Base-by-base conservation (phyloP, 2,888 invertebrate species). In the Steromphala cineraria region DNA sequence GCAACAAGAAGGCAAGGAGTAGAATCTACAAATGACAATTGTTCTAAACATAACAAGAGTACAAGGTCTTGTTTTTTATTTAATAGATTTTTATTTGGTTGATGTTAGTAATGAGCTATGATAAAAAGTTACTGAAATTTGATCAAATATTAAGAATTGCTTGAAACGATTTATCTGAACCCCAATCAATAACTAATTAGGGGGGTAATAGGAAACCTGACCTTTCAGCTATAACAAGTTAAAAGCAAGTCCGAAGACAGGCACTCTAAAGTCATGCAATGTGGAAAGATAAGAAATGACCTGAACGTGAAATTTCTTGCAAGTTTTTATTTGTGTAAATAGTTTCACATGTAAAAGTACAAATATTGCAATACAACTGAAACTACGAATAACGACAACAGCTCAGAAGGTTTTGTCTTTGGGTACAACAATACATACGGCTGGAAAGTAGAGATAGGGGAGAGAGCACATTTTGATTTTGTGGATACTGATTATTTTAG, bases 301-400 rank as follows among this genome's bases (percentile, higher is more conserved):
- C 31, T 31, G 31, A 71, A 36, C 19, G 78, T 81, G 56, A 52
- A 74, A 40, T 71, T 78, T 78, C 79, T 83, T 84, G 82, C 81
- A 81, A 81, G 77, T 75, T 62, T 82, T 84, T 85, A 82, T 86
- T 87, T 87, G 86, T 86, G 86, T 88, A 86, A 86, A 85, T 87
- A 84, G 83, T 85, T 88, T 86, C 87, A 90, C 89, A 89, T 90
- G 89, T 89, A 89, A 90, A 90, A 90, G 88, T 90, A 90, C 90
- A 90, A 90, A 90, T 88, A 90, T 88, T 88, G 88, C 86, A 85
- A 88, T 87, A 89, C 88, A 89, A 87, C 86, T 84, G 82, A 87
- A 87, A 86, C 87, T 87, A 87, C 86, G 83, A 84, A 84, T 85
- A 87, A 84, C 75, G 82, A 84, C 85, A 84, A 84, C 83, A 84